Base-by-base conservation (phyloP, 2,888 invertebrate genomes). In the Leucozona laternaria region DNA sequence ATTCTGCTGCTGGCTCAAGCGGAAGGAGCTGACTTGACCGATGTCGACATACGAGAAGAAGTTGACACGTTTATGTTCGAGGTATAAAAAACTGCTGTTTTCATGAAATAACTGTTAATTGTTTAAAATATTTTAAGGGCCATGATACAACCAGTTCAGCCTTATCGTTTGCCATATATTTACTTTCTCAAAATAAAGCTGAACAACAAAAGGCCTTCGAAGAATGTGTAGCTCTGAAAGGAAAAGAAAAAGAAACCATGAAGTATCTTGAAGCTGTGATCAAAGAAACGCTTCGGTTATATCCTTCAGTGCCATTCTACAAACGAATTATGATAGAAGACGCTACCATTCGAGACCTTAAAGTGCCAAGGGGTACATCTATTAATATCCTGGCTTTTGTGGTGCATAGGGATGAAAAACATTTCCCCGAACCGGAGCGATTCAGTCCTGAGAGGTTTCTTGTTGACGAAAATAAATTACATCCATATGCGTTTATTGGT, bases 21-120 rank as follows among this genome's bases (percentile, higher is more conserved):
- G 85, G 92, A 93, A 79, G 93, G 93, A 8, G 90, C 89, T 31
- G 90, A 91, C 6, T 89, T 94, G 25, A 93, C 91, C 1, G 93
- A 93, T 85, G 90, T 91, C 34, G 94, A 94, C 71, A 93, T 94
- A 64, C 92, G 94, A 68, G 94, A 94, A 88, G 94, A 94, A 90
- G 93, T 94, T 11, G 94, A 94, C 88, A 94, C 94, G 0, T 94
- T 94, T 88, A 93, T 94, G 93, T 94, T 94, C 89, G 94, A 93
- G 89, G 80, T 86, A n/a, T 17, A 60, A n/a, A 28, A 40, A 43
- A 45, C 43, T 53, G 4, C 2, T 0, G 3, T 15, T 25, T 8
- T n/a, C 13, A 25, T n/a, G 0, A 28, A 28, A 53, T 8, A 0
- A n/a, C 5, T 4, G 15, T 8, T 13, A 22, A 43, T 22, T 5